A percentile compares a stretch with the other conserved stretches of the same genome.
Conservation (phyloP, 2,888 invertebrate species). For the Monopis laevigella region DNA sequence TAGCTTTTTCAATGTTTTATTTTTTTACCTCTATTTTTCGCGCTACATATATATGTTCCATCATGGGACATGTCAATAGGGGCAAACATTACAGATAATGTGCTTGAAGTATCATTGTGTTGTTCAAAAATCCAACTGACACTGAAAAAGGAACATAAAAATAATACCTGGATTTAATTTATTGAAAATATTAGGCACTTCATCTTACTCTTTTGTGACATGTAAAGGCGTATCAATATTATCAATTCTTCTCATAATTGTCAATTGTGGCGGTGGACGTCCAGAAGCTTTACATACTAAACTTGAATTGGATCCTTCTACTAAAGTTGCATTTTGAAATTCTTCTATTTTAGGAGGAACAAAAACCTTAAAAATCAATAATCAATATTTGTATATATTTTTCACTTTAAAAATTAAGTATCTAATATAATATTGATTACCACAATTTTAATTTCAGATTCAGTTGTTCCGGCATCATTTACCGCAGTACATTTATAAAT, state of each 20-base stretch:
- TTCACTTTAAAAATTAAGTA: neutral
- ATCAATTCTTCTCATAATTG: slow-evolving; percentile 11
- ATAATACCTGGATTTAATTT: no score
- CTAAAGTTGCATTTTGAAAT: slow-evolving; percentile 32
- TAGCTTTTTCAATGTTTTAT: neutral
- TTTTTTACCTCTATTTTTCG: slow-evolving; percentile 39
- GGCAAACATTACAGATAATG: slow-evolving; percentile 28
- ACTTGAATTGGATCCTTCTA: slow-evolving; percentile 31
- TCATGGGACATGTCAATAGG: slow-evolving; percentile 28
- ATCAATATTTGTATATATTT: neutral
- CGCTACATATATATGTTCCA: slow-evolving; percentile 42
- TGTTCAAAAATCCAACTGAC: slow-evolving; percentile 21
- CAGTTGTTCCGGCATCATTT: slow-evolving; percentile 34
- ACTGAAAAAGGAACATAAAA: no score
- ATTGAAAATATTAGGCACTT: neutral
- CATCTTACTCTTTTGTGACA: slow-evolving; percentile 6
- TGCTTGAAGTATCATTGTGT: slow-evolving; percentile 24
- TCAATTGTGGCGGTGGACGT: slow-evolving; percentile 34
- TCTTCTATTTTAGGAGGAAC: slow-evolving; percentile 33
- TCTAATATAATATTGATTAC: slow-evolving; percentile 24
- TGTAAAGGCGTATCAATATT: slow-evolving; percentile 12
- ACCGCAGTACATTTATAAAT: slow-evolving; percentile 39
- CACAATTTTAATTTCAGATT: slow-evolving; percentile 29
- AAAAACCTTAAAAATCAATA: slow-evolving; percentile 31
- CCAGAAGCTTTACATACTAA: slow-evolving; percentile 40